These are phyloP conservation scores for Anhinga rufa DNA, from an alignment of 2,113 vertebrate species.

Conservation along the genomic window DNA sequence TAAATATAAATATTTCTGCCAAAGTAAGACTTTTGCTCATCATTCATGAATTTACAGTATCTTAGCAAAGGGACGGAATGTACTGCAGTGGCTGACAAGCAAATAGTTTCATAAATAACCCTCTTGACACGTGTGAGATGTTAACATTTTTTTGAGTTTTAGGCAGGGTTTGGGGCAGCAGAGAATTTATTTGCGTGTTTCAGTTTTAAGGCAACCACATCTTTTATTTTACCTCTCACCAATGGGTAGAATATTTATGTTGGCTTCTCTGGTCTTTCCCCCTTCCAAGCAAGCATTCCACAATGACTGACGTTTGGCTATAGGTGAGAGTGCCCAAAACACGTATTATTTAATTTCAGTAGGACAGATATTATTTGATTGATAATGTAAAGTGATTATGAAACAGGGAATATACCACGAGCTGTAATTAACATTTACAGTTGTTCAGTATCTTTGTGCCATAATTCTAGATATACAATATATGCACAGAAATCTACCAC, in stretches of 20 bases:
- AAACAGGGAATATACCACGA: background rate
- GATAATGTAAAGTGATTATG: background rate
- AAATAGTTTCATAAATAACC: constrained; percentile 72
- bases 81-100: constrained; percentile 65
- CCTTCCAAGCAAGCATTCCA: background rate
- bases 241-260: background rate
- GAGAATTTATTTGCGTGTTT: constrained; percentile 25
- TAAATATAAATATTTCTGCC: constrained; percentile 56
- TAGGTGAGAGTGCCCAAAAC: background rate
- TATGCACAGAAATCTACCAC: accelerated
- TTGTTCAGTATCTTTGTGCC: background rate
- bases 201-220: constrained; percentile 3
- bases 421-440: background rate
- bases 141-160: constrained; percentile 59
- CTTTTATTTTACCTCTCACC: constrained; percentile 7
- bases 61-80: constrained; percentile 67
- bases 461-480: background rate
- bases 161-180: constrained; percentile 21
- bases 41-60: constrained; percentile 70
- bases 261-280: background rate
- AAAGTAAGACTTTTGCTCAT: constrained; percentile 58
- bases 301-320: background rate
- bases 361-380: background rate
- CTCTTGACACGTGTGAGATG: constrained; percentile 60
- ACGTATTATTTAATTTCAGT: background rate